Conservation (phyloP, 2,113 vertebrate genomes). For the Cyphotilapia sp. region DNA sequence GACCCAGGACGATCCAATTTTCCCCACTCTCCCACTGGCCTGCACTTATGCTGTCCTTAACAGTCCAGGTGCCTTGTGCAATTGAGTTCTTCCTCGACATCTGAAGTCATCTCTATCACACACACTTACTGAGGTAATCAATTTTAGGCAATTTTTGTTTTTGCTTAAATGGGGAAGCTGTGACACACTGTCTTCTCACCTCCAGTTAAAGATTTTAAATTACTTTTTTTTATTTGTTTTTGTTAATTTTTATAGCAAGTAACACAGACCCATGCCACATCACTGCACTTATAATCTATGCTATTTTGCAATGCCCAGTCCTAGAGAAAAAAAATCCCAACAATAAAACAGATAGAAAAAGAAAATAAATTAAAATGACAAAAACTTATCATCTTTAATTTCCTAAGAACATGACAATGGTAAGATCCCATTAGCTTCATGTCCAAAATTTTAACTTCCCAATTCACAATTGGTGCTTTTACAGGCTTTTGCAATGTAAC, state of each 20-base stretch:
- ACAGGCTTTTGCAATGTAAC: neutral
- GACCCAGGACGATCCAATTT: neutral
- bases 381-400: neutral
- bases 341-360: neutral
- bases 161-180: neutral
- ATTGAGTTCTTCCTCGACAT: neutral
- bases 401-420: neutral
- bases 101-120: neutral
- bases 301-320: neutral
- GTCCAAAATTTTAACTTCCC: neutral
- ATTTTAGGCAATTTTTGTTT: neutral
- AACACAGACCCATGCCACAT: neutral
- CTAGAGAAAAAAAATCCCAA: neutral
- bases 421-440: neutral
- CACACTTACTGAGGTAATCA: neutral
- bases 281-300: neutral
- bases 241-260: neutral
- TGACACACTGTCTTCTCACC: neutral
- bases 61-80: neutral
- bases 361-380: neutral
- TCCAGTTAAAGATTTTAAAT: neutral
- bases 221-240: neutral
- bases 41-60: neutral
- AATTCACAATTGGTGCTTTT: neutral
- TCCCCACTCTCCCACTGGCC: neutral